Conservation (phyloP, 2,797 vertebrate genomes). For the Monodelphis domestica region DNA sequence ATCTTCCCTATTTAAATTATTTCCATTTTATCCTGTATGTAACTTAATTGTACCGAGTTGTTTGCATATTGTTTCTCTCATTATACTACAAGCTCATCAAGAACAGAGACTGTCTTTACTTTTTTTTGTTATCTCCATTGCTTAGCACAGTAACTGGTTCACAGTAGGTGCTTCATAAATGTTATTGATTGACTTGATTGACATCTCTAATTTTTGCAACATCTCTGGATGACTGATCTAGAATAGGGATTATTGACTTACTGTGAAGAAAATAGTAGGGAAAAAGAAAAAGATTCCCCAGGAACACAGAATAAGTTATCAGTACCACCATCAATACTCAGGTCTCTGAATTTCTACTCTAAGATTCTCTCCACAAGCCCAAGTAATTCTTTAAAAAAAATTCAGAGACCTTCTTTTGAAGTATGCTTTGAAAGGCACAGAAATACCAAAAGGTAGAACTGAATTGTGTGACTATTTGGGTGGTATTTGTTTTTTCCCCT, state of each 20-base stretch:
- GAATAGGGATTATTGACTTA: neutral
- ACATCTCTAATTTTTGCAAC: constrained; percentile 4
- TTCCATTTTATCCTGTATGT: neutral
- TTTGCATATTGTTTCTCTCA: neutral
- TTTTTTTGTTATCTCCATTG: constrained; percentile 1
- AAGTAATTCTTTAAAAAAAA: constrained; percentile 38
- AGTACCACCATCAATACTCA: neutral
- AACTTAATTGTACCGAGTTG: neutral
- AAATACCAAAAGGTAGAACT: constrained; percentile 46
- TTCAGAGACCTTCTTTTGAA: neutral
- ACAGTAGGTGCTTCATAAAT: neutral
- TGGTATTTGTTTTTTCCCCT: neutral
- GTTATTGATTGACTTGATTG: neutral
- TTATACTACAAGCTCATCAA: neutral
- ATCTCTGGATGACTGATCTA: constrained; percentile 14
- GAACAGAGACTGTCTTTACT: constrained; percentile 8
- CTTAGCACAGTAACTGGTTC: constrained; percentile 7
- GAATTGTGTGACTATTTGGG: neutral
- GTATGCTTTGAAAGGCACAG: constrained; percentile 22
- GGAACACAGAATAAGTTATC: neutral
- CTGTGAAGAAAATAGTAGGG: neutral
- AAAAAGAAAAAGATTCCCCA: neutral
- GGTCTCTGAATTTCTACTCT: neutral
- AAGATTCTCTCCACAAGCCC: neutral
- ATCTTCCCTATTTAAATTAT: neutral